Percentiles rank a stretch among this genome's conserved stretches.
phyloP scores from a whole-genome alignment of 2,888 invertebrate genomes.

The Lycaena phlaeas region DNA sequence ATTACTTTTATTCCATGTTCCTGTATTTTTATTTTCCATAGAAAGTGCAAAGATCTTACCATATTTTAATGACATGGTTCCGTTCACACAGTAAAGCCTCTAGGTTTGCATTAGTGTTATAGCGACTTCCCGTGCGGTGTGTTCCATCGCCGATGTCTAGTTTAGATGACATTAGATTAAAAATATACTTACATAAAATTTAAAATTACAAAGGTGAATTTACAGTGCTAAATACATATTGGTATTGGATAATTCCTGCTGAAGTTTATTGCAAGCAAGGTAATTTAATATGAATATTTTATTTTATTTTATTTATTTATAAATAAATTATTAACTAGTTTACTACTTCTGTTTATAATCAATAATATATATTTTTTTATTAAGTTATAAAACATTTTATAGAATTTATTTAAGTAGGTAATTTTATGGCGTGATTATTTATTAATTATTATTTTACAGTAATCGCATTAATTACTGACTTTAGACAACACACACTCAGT shows the following conservation, averaged over 20 bases:
- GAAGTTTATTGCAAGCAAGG: too few relatives aligned
- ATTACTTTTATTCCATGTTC: slow-evolving; percentile 16
- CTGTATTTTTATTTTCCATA: slow-evolving; percentile 17
- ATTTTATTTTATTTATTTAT: too few relatives aligned
- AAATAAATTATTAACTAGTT: too few relatives aligned
- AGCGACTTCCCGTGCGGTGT: slow-evolving; percentile 50
- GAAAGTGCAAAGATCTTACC: slow-evolving; percentile 23
- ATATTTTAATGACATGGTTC: slow-evolving; percentile 15
- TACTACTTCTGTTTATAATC: too few relatives aligned
- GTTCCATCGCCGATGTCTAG: slow-evolving; percentile 25
- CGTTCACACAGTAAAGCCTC: slow-evolving; percentile 17
- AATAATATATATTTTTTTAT: too few relatives aligned
- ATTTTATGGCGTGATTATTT: too few relatives aligned
- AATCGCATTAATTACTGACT: too few relatives aligned
- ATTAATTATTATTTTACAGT: too few relatives aligned
- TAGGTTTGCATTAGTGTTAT: slow-evolving; percentile 37
- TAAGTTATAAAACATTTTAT: too few relatives aligned
- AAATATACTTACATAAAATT: background rate
- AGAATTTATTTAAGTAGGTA: too few relatives aligned
- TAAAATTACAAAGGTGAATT: background rate
- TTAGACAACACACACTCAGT: too few relatives aligned
- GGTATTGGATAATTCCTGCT: background rate
- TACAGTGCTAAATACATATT: background rate
- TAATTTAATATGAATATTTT: too few relatives aligned
- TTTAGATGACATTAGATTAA: background rate